Evolutionary conservation across 1,140 invertebrate species (phyloP).

Genomic region (Condylostylus longicornis): DNA sequence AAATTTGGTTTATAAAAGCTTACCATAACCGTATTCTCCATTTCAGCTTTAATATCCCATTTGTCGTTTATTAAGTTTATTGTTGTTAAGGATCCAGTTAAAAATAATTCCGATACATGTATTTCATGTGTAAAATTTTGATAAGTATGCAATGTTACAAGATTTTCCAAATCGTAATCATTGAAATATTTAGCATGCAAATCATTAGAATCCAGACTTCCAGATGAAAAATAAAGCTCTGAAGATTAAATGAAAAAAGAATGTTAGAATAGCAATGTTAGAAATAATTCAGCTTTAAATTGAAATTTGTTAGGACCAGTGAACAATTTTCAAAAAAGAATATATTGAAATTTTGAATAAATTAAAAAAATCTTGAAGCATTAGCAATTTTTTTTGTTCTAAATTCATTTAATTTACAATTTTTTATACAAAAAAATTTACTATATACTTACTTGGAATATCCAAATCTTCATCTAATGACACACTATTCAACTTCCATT

Average conservation of each 20-base stretch:
- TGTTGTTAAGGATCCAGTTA: conserved; percentile 8
- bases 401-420: too few species aligned
- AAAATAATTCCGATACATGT: conserved; percentile 13
- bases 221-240: conserved; percentile 12
- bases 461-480: conserved; percentile 4
- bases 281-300: too few species aligned
- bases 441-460: conserved; percentile 9
- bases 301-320: too few species aligned
- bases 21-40: conserved; percentile 24
- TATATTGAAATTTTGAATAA: too few species aligned
- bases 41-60: conserved; percentile 15
- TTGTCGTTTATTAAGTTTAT: conserved; percentile 13
- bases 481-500: conserved; percentile 20
- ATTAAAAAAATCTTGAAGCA: too few species aligned
- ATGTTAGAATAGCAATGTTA: too few species aligned
- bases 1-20: conserved; percentile 4
- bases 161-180: conserved; percentile 12
- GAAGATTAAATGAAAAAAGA: too few species aligned
- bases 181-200: conserved; percentile 16
- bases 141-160: conserved; percentile 19
- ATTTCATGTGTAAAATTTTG: conserved; percentile 14
- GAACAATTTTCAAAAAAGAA: too few species aligned
- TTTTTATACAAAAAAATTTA: conserved; percentile 7
- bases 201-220: conserved; percentile 17
- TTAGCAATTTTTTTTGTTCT: too few species aligned